phyloP scores from a whole-genome alignment of 2,888 invertebrate species.

The Dolichomitus sp. region DNA sequence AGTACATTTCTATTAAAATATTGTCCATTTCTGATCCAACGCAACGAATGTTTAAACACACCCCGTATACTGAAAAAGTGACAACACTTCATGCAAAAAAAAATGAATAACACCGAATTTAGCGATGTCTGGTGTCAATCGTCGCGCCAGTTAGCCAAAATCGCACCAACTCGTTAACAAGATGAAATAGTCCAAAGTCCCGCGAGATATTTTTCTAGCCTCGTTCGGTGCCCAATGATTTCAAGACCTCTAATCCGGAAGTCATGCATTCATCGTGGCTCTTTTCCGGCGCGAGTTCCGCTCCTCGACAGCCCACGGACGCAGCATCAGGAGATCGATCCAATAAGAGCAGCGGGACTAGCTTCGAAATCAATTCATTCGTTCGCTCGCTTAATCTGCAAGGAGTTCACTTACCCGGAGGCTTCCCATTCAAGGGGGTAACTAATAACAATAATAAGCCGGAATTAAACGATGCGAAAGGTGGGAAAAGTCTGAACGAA shows the following conservation, averaged over 20 bases:
- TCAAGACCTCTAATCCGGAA: background rate
- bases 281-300: slow-evolving; percentile 39
- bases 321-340: slow-evolving; percentile 29
- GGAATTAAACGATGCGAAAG: background rate
- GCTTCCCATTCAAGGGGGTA: slow-evolving; percentile 22
- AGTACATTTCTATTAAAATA: background rate
- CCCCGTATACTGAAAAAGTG: background rate
- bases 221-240: slow-evolving; percentile 39
- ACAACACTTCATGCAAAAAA: background rate
- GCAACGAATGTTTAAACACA: background rate
- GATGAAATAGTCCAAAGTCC: slow-evolving; percentile 31
- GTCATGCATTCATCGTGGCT: slow-evolving; percentile 63
- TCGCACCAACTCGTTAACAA: slow-evolving; percentile 33
- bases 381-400: slow-evolving; percentile 62
- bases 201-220: background rate
- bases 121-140: slow-evolving; percentile 37
- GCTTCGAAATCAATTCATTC: slow-evolving; percentile 60
- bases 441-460: slow-evolving; percentile 2
- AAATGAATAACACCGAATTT: slow-evolving; percentile 3
- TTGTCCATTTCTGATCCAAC: background rate
- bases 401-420: slow-evolving; percentile 48
- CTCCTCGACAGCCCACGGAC: background rate
- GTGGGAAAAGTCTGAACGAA: slow-evolving; percentile 47
- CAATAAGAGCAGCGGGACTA: background rate
- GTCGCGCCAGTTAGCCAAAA: slow-evolving; percentile 49